Conservation (phyloP, 2,888 invertebrate species). For the Meloe dianella region DNA sequence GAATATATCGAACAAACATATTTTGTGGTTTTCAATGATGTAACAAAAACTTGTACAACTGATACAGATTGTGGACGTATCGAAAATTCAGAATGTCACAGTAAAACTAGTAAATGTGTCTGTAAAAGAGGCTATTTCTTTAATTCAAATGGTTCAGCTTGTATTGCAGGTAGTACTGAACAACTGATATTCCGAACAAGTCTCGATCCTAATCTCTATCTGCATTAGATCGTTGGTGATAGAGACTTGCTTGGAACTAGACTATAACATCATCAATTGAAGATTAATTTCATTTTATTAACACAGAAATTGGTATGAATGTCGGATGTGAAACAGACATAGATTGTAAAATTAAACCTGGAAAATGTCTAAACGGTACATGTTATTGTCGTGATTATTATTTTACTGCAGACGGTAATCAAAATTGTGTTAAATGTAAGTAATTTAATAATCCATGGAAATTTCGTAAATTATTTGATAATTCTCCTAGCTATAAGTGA, state of each 20-base stretch:
- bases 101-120: constrained; percentile 30
- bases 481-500: constrained; percentile 41
- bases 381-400: constrained; percentile 46
- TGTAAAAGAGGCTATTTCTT: constrained; percentile 41
- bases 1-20: constrained; percentile 13
- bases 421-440: constrained; percentile 46
- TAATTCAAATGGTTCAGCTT: constrained; percentile 19
- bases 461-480: background rate
- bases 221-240: no score
- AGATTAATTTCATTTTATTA: constrained; percentile 12
- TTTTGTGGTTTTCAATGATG: constrained; percentile 1
- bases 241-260: no score
- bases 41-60: constrained; percentile 21
- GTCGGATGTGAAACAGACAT: constrained; percentile 22
- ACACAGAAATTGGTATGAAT: constrained; percentile 43
- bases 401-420: constrained; percentile 40
- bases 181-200: no score
- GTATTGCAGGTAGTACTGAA: constrained; percentile 14
- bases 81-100: constrained; percentile 34
- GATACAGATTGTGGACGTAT: constrained; percentile 34
- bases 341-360: constrained; percentile 43
- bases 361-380: constrained; percentile 31
- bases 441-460: constrained; percentile 8
- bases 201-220: no score
- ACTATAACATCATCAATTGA: background rate